Evolutionary conservation across 64 coral and sea anemone species (phyloP).

Genomic region (Montipora cactus): DNA sequence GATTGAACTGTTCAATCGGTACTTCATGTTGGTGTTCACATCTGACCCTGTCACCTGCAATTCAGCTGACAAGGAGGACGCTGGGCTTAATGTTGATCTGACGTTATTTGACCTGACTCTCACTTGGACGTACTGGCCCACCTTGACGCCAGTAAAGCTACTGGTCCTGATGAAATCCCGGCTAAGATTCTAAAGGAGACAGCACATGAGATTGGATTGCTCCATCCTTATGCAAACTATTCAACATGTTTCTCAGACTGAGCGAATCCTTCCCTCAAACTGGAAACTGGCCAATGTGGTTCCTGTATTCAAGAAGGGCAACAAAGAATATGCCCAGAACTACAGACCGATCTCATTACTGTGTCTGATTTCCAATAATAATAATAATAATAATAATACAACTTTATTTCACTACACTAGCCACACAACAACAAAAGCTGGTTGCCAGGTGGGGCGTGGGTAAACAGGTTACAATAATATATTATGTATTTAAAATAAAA

Average conservation of each 20-base stretch:
- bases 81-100: background rate
- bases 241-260: constrained; percentile 1
- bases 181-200: constrained; percentile 42
- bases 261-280: background rate
- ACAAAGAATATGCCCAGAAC: constrained; percentile 5
- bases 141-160: constrained; percentile 48
- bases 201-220: constrained; percentile 17
- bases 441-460: no score
- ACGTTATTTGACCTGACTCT: constrained; percentile 29
- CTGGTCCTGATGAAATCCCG: constrained; percentile 52
- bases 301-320: constrained; percentile 34
- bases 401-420: no score
- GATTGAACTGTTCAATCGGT: constrained; percentile 51
- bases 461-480: no score
- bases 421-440: no score
- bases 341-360: constrained; percentile 48
- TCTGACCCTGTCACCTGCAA: constrained; percentile 4
- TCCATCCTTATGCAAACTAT: constrained; percentile 9
- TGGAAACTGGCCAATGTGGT: constrained; percentile 42
- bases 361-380: background rate
- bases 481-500: no score
- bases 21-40: constrained; percentile 55
- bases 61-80: background rate
- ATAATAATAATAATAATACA: no score
- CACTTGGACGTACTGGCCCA: background rate